A percentile compares a stretch with the other conserved stretches of the same genome.
Evolutionary conservation across 2,113 vertebrate species (phyloP).

Genomic region (Podocnemis expansa): DNA sequence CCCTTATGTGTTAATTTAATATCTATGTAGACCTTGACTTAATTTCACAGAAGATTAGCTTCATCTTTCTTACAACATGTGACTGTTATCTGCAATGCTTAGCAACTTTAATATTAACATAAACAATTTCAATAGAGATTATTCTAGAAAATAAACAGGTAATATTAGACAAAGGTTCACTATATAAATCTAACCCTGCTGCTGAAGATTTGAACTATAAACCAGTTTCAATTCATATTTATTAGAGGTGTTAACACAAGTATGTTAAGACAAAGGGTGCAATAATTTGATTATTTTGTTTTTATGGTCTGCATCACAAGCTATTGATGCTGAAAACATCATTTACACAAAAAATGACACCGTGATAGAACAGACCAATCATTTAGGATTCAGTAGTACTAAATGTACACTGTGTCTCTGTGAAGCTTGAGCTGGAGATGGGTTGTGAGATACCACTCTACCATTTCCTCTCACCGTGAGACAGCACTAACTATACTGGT

Average conservation of each 20-base stretch:
- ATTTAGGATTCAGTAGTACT: not conserved
- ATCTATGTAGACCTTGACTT: conserved; percentile 63
- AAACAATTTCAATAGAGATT: conserved; percentile 23
- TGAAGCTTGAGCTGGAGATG: no score
- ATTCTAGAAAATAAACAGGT: conserved; percentile 24
- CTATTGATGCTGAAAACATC: not conserved
- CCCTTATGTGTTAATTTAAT: conserved; percentile 41
- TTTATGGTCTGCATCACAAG: not conserved
- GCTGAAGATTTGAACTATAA: not conserved
- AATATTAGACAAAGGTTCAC: not conserved
- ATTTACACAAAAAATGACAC: not conserved
- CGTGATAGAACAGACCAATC: not conserved
- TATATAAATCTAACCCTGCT: conserved; percentile 2
- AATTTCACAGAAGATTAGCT: conserved; percentile 71
- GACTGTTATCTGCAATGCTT: conserved; percentile 49
- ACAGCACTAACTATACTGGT: no score
- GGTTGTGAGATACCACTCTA: no score
- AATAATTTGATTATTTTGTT: not conserved
- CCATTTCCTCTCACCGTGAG: no score
- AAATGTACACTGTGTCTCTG: not conserved
- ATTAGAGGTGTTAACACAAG: not conserved
- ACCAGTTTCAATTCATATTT: not conserved
- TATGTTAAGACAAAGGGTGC: not conserved
- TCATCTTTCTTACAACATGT: conserved; percentile 44
- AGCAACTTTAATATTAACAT: conserved; percentile 51